Percentiles rank a stretch among this genome's conserved stretches.
Conservation (phyloP, 2,797 vertebrate genomes). For the Galagoides demidoff region DNA sequence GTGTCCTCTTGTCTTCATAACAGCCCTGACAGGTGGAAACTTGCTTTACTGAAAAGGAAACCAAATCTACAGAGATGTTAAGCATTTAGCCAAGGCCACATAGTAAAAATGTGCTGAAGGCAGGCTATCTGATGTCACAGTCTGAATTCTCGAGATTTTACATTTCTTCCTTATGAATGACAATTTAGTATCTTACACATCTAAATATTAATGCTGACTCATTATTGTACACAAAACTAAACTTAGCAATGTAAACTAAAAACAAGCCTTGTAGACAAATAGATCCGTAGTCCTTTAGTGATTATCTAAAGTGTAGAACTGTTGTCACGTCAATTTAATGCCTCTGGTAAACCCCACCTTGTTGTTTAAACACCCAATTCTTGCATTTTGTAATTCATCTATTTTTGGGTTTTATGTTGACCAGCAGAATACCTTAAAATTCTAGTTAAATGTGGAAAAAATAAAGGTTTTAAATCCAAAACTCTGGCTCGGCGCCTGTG, state of each 20-base stretch:
- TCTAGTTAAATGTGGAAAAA: not conserved
- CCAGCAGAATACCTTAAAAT: constrained; percentile 5
- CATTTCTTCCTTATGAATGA: not conserved
- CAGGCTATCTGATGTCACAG: not conserved
- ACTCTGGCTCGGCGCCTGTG: not conserved
- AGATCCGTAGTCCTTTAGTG: not conserved
- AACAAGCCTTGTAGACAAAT: not conserved
- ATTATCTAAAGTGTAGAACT: not conserved
- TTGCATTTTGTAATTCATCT: not conserved
- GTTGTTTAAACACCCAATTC: not conserved
- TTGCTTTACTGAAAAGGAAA: not conserved
- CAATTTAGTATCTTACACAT: not conserved
- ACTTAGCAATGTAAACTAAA: not conserved
- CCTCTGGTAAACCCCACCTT: not conserved
- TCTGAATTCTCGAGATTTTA: rapidly evolving
- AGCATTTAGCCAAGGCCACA: not conserved
- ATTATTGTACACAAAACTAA: not conserved
- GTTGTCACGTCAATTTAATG: rapidly evolving
- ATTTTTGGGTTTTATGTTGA: not conserved
- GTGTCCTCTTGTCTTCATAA: rapidly evolving
- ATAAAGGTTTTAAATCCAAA: not conserved
- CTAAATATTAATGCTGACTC: not conserved
- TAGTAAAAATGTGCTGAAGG: not conserved
- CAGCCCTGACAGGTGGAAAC: not conserved
- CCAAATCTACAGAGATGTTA: not conserved